Conservation (phyloP, 1,140 invertebrate genomes). For the Drosophila hydei region DNA sequence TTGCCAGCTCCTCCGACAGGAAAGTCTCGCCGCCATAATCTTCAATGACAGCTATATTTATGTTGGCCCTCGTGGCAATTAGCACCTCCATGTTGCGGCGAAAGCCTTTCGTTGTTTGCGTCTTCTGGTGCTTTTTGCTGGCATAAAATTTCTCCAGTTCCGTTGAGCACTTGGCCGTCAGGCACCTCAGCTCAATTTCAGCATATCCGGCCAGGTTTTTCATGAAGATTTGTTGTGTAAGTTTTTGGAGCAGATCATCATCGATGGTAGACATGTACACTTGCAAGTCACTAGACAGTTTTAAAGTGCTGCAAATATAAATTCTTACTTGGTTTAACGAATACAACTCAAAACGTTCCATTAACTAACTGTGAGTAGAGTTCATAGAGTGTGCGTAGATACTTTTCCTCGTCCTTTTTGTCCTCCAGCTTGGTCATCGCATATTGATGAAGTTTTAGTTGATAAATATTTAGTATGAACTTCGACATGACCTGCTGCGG, state of each 20-base stretch:
- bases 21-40: slow-evolving; percentile 99
- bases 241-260: slow-evolving; percentile 90
- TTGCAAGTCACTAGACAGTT: slow-evolving; percentile 89
- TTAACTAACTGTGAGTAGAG: slow-evolving; percentile 89
- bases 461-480: slow-evolving; percentile 98
- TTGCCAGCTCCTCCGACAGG: slow-evolving; percentile 97
- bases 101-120: slow-evolving; percentile 95
- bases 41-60: slow-evolving; percentile 96
- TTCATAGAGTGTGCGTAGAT: slow-evolving; percentile 94
- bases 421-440: slow-evolving; percentile 92
- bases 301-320: slow-evolving; percentile 86
- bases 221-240: slow-evolving; percentile 93
- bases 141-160: slow-evolving; percentile 95
- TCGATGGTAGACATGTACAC: slow-evolving; percentile 92
- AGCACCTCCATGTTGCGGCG: slow-evolving; percentile 96
- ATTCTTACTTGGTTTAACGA: background rate
- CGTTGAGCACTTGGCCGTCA: slow-evolving; percentile 89
- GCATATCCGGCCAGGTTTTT: slow-evolving; percentile 91
- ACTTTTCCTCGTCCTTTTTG: slow-evolving; percentile 91
- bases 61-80: slow-evolving; percentile 94
- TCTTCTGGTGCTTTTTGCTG: slow-evolving; percentile 97
- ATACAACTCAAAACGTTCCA: too few species aligned
- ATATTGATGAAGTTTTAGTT: slow-evolving; percentile 95
- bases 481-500: slow-evolving; percentile 99
- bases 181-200: slow-evolving; percentile 89